Evolutionary conservation across 2,797 vertebrate genomes (phyloP), one percentile per base, ranked within the genome.

Genomic region (Catharus ustulatus): DNA sequence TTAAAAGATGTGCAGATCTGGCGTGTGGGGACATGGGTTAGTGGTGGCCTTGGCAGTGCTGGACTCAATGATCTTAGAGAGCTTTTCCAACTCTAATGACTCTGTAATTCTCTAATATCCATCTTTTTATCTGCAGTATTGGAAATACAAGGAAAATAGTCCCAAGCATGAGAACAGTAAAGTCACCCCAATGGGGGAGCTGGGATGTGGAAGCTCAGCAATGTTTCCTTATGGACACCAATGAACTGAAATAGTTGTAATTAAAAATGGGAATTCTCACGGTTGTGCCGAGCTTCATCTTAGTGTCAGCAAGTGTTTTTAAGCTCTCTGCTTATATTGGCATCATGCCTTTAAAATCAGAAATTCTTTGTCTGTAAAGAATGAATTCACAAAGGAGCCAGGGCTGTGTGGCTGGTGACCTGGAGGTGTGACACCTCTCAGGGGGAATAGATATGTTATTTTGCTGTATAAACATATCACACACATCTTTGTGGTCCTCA

Each of bases 401-500:
- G 68, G 36, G 36, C 75, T 58, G 34, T 69, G 90, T 88, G 69
- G 40, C 63, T 90, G 90, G 46, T 81, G 87, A 88, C 83, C 57
- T 94, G 93, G 10, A 67, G 55, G 11, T 88, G 27, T 75, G 82
- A 62, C 73, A 69, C 69, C 69, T 94, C 90, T 91, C 38, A 1
- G 29, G n/a, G 51, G 83, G 85, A 81, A 79, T 20, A 30, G 68
- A 90, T 55, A 80, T 55, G 80, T 88, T 94, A 45, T 78, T 94
- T 74, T 92, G 72, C 76, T 81, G 29, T 84, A 69, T 78, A 94
- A 94, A 89, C 66, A 59, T 51, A 90, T 62, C 93, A 67, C 77
- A 82, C 63, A 82, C 85, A 75, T 95, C 88, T 84, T 52, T 78
- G 64, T 76, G 91, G 88, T 90, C 88, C 85, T 82, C 78, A 67